Evolutionary conservation across 2,888 invertebrate species (phyloP), one percentile per base, ranked within the genome.

Genomic region (Stenodera caucasica): DNA sequence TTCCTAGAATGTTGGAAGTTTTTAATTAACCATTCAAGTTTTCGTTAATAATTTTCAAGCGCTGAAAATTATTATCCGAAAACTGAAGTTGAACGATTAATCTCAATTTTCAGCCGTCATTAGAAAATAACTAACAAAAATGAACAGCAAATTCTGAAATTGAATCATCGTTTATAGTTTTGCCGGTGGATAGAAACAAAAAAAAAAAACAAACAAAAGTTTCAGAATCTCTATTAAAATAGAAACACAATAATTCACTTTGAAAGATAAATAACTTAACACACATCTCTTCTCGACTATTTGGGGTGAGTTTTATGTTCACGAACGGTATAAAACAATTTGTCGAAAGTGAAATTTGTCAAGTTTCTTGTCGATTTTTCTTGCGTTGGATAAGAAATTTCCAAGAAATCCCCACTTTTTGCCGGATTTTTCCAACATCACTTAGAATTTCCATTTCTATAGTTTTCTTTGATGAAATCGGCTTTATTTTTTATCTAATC

Each of bases 311-410:
- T 63, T 63, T 59, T 57, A 59, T 55, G 63, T 52, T 58, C 58
- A 55, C 55, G 49, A 37, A 58, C 53, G 52, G 57, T 49, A 57
- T 57, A 61, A 58, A 62, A 58, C 58, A 62, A 62, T 62, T 62
- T 62, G 58, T 60, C 32, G 53, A 45, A 21, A 21, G 21, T 45
- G 21, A 21, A 45, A 45, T 18, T 45, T 35, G 3, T 35, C n/a
- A n/a, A n/a, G n/a, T n/a, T 35, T 12, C 12, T 32, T 37, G 8
- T 21, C 21, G 21, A 11, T 21, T 37, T 37, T 37, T 45, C 18
- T 15, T 8, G 9, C 7, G 7, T 7, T n/a, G n/a, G n/a, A n/a
- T n/a, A n/a, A n/a, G n/a, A n/a, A n/a, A n/a, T n/a, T n/a, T n/a
- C n/a, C n/a, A n/a, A n/a, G n/a, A n/a, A n/a, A n/a, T n/a, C n/a